Conservation (phyloP, 2,888 invertebrate species). For the Ochropleura leucogaster region DNA sequence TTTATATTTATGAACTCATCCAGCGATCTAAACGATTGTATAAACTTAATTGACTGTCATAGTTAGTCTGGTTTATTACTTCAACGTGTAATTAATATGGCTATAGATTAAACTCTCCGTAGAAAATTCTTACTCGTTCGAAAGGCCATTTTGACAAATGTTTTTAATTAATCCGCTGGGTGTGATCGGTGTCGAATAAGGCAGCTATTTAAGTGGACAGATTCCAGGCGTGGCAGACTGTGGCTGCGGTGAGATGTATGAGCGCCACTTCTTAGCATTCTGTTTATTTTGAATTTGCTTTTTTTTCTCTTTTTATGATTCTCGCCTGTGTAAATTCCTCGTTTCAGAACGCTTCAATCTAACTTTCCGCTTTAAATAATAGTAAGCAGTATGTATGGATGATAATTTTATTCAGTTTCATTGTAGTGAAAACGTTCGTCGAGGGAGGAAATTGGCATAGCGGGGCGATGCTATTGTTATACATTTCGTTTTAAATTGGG, state of each 20-base stretch:
- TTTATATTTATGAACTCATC: conserved; percentile 76
- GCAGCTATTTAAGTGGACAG: conserved; percentile 82
- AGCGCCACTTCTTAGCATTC: conserved; percentile 74
- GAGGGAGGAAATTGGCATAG: conserved; percentile 89
- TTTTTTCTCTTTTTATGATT: conserved; percentile 63
- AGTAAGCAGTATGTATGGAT: conserved; percentile 75
- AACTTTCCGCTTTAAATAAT: conserved; percentile 78
- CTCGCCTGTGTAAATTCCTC: conserved; percentile 65
- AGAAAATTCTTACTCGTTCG: conserved; percentile 81
- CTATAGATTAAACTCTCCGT: conserved; percentile 74
- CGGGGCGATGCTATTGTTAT: conserved; percentile 87
- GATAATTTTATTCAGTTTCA: conserved; percentile 88
- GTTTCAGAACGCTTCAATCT: conserved; percentile 73
- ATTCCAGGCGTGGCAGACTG: conserved; percentile 82
- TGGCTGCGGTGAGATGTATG: conserved; percentile 74
- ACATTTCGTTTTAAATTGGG: conserved; percentile 89
- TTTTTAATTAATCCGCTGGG: conserved; percentile 87
- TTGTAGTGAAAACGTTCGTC: conserved; percentile 82
- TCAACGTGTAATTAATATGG: conserved; percentile 80
- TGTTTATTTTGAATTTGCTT: conserved; percentile 71
- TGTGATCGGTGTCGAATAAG: conserved; percentile 80
- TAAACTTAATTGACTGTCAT: conserved; percentile 81
- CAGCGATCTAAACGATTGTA: conserved; percentile 76
- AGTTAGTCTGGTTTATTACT: conserved; percentile 80
- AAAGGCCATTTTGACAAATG: conserved; percentile 84